Evolutionary conservation across 2,888 invertebrate genomes (phyloP).

Genomic region (Coelogynopora nodosa): DNA sequence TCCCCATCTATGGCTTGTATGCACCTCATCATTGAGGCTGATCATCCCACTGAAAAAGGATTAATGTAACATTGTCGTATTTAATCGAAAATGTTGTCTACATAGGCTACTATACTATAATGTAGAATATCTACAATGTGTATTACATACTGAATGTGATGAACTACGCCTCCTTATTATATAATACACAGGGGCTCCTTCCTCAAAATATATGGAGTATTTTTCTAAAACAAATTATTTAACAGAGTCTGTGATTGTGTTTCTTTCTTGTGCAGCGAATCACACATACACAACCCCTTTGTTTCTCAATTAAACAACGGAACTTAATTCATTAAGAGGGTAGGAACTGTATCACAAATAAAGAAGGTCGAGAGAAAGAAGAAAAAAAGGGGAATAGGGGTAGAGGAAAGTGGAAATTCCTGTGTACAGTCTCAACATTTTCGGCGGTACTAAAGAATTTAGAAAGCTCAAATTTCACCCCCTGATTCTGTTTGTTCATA

Average conservation of each 20-base stretch:
- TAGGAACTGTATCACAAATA: neutral
- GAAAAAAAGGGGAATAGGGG: neutral
- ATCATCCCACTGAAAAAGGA: neutral
- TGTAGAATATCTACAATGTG: too few relatives aligned
- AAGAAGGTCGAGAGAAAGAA: neutral
- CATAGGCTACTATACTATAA: too few relatives aligned
- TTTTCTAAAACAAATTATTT: too few relatives aligned
- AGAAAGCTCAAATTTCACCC: too few relatives aligned
- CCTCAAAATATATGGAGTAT: too few relatives aligned
- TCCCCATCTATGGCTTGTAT: neutral
- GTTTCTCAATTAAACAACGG: conserved; percentile 27
- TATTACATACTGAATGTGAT: too few relatives aligned
- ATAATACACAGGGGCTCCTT: too few relatives aligned
- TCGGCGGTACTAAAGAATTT: too few relatives aligned
- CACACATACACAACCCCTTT: conserved; percentile 6
- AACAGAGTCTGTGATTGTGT: neutral
- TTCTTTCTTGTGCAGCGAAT: neutral
- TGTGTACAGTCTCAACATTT: too few relatives aligned
- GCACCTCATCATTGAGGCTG: neutral
- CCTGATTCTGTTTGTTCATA: neutral
- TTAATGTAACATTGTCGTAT: conserved; percentile 14
- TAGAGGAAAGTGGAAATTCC: neutral
- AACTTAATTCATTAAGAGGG: neutral
- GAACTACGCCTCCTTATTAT: too few relatives aligned
- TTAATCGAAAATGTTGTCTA: too few relatives aligned